Percentiles rank a stretch among this genome's conserved stretches.
Conservation (phyloP, 2,113 vertebrate species). For the Gasterosteus nipponicus region DNA sequence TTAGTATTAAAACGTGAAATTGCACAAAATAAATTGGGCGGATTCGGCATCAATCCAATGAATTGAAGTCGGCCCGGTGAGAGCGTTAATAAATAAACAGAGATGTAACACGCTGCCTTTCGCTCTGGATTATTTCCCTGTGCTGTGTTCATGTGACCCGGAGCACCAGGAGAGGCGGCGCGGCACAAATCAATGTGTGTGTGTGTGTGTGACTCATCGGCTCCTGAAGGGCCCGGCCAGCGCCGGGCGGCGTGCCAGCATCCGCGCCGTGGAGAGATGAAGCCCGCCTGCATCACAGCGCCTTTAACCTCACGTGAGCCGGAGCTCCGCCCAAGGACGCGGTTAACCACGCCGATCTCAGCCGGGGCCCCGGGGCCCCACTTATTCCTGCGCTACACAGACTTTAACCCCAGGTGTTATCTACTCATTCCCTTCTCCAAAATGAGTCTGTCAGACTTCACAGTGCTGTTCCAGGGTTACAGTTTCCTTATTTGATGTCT, state of each 20-base stretch:
- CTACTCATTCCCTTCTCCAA: too few relatives aligned
- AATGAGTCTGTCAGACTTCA: too few relatives aligned
- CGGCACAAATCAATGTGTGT: conserved; percentile 52
- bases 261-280: conserved; percentile 11
- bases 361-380: neutral
- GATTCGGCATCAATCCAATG: neutral
- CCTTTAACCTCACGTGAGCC: conserved; percentile 41
- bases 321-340: conserved; percentile 31
- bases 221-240: conserved; percentile 54
- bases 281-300: conserved; percentile 26
- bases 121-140: too few relatives aligned
- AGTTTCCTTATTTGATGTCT: too few relatives aligned
- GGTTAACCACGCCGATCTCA: neutral
- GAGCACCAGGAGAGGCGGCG: conserved; percentile 35
- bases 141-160: neutral
- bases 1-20: too few relatives aligned
- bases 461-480: too few relatives aligned
- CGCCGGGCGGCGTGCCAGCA: conserved; percentile 58
- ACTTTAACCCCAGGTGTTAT: neutral
- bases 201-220: conserved; percentile 50
- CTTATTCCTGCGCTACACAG: neutral
- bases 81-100: too few relatives aligned
- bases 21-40: too few relatives aligned
- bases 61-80: neutral
- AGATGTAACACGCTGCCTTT: too few relatives aligned